These are phyloP conservation scores for Harpagoxenus sublaevis DNA, from an alignment of 2,888 invertebrate genomes.

Conservation along the genomic window DNA sequence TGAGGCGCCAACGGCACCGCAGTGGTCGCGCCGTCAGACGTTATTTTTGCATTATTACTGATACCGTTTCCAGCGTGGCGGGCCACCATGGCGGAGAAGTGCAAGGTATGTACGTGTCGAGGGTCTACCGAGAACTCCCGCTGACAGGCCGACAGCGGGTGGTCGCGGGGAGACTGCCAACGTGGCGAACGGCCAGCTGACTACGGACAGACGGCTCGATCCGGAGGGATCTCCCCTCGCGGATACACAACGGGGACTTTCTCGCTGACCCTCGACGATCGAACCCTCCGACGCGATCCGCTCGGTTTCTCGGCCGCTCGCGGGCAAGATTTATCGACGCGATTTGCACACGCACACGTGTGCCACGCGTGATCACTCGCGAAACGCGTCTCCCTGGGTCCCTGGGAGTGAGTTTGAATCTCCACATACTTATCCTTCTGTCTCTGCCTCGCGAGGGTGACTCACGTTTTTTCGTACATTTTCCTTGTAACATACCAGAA, in stretches of 20 bases:
- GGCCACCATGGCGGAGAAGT: slow-evolving; percentile 82
- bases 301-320: neutral
- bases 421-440: too few species aligned
- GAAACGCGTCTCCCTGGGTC: neutral
- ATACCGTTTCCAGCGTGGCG: slow-evolving; percentile 61
- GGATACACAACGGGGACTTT: neutral
- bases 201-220: neutral
- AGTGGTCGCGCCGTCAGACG: slow-evolving; percentile 66
- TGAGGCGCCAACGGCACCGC: slow-evolving; percentile 78
- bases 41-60: slow-evolving; percentile 77
- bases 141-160: neutral
- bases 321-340: neutral
- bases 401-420: neutral
- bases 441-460: too few species aligned
- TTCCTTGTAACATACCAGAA: neutral
- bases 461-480: neutral
- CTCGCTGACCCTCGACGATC: too few species aligned
- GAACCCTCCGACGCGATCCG: neutral
- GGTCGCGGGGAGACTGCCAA: slow-evolving; percentile 14
- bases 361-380: neutral
- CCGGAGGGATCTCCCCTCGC: neutral
- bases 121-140: neutral
- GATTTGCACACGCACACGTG: neutral
- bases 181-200: slow-evolving; percentile 49
- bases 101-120: slow-evolving; percentile 80